Base-by-base conservation (phyloP, 2,113 vertebrate genomes). In the Rhagologus leucostigma region DNA sequence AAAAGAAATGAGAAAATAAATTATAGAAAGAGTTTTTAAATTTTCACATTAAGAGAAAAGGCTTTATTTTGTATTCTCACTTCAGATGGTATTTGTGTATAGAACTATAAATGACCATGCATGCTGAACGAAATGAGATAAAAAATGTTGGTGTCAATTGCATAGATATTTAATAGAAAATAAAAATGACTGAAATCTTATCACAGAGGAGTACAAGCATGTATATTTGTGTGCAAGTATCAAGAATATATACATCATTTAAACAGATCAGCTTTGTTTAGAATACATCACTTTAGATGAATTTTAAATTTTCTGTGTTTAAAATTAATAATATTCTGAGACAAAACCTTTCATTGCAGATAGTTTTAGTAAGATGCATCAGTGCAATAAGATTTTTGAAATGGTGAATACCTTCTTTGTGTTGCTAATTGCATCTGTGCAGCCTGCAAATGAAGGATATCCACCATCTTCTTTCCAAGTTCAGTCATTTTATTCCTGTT, bases 371-470 rank as follows among this genome's bases (percentile, higher is more conserved):
- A 49, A 74, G 83, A 92, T 93, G 93, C 95, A 96, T 90, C 85
- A 52, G 33, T 92, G 79, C 92, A 37, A 65, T 60, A 81, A 84
- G 82, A 67, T 80, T 93, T 91, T 70, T 89, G 53, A 92, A 92
- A 55, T 63, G 71, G 55, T 89, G 90, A 90, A 86, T 96, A 46
- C 79, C 76, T 90, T 63, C 85, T 96, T 96, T 96, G 90, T 96
- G 75, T 88, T 94, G 92, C 76, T 96, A 96, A 96, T 96, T 96
- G 79, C 95, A 93, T 94, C 56, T 64, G 39, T 94, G 92, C 95
- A 90, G 87, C 42, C 95, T 95, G 92, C 21, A 83, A 80, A 52
- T 84, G 79, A 88, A 86, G 95, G 90, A 64, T 93, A 95, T 74
- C 59, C 93, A 74, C 79, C 79, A 84, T 70, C 88, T 89, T 95